Evolutionary conservation across 35 echinoderm and acorn worm species (phyloP).

Genomic region (Diadema setosum): DNA sequence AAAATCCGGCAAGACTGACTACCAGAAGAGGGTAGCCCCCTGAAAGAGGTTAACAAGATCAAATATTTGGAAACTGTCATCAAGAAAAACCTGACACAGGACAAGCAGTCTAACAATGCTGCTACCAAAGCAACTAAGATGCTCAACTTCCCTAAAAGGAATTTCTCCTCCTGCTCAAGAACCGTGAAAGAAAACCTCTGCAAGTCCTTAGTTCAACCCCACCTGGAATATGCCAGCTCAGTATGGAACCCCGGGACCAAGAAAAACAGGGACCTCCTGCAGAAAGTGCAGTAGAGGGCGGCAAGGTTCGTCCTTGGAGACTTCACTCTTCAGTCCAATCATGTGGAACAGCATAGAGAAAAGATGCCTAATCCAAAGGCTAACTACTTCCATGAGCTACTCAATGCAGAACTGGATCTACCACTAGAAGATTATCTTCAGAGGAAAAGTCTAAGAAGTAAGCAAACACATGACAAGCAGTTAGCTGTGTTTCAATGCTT

Average conservation of each 20-base stretch:
- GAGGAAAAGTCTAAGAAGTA: not conserved
- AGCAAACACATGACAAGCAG: not conserved
- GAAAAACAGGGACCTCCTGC: not conserved
- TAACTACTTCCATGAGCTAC: too few species aligned
- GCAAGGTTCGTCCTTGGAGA: not conserved
- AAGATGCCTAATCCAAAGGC: not conserved
- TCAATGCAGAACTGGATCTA: not conserved
- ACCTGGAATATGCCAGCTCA: not conserved
- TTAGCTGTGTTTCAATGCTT: not conserved
- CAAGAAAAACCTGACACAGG: constrained; percentile 1
- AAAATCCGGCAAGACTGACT: constrained; percentile 4
- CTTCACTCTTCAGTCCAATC: not conserved
- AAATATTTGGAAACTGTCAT: constrained; percentile 30
- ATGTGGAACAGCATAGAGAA: not conserved
- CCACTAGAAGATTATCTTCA: not conserved
- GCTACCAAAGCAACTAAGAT: too few species aligned
- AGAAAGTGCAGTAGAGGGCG: not conserved
- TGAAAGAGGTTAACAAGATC: constrained; percentile 7
- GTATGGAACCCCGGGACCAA: constrained; percentile 17
- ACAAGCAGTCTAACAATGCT: not conserved
- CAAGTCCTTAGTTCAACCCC: not conserved
- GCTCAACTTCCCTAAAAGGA: not conserved
- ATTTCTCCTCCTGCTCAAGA: constrained; percentile 10
- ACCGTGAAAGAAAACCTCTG: constrained; percentile 16
- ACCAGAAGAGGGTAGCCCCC: not conserved